Base-by-base conservation (phyloP, 1,140 invertebrate genomes). In the Drosophila pruinosa region DNA sequence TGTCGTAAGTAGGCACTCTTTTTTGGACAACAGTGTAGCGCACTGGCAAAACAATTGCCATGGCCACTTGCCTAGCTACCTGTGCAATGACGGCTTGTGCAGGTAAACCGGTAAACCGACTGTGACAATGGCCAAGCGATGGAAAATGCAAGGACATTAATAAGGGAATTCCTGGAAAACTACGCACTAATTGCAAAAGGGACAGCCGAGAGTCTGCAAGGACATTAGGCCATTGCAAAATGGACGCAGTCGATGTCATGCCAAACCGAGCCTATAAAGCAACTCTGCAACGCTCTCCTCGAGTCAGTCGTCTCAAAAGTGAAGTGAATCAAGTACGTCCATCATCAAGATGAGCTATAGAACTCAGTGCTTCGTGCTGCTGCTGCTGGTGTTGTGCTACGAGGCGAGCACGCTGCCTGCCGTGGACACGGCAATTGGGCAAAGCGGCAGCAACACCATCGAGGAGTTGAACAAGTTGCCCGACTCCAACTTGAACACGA, bases 381-480 rank as follows among this genome's bases (percentile, higher is more conserved):
- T 70, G 14, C 45, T 39, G 10, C 21, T 74, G 4, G 41, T 71
- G 38, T 17, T 85, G 24, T 12, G 3, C 52, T 19, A 10, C 39
- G 41, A 43, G 14, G 59, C 45, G 4, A 19, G 26, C 0, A n/a
- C 77, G 19, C 22, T 85, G 41, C 81, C 81, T 4, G 81, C 73
- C 0, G 31, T 85, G 48, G 81, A 85, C 2, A 48, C 53, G 4
- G 19, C 57, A n/a, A 65, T 82, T 3, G 8, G 41, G 3, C 41
- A 67, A 34, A 64, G 59, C 6, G 63, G 59, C 3, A 53, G 54
- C 1, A 82, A 81, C 14, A 75, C 57, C 15, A 61, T 89, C 0
- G 82, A 86, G 0, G 82, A 86, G 72, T 43, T 57, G 2, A 61
- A 88, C n/a, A 89, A 88, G 4, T 34, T 78, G 61, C 56, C 79